Evolutionary conservation across 2,888 invertebrate genomes (phyloP), one percentile per base, ranked within the genome.

Genomic region (Dioctria linearis): DNA sequence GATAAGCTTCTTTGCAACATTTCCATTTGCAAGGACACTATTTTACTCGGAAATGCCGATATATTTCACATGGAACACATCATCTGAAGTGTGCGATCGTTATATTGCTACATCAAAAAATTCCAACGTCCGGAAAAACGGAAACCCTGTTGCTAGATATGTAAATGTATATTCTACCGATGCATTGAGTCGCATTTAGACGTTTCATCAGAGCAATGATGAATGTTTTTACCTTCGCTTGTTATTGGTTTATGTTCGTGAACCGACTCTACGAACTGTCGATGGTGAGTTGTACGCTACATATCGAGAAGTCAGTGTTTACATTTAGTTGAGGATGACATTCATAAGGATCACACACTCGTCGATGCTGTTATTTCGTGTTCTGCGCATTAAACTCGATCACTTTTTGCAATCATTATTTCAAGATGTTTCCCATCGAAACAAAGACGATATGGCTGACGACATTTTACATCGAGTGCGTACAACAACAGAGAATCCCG

Each of bases 401-500:
- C 80, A 82, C 78, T 84, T 57, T 84, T 85, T 83, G 40, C 84
- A 3, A 84, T 85, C 65, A 84, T 85, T n/a, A 66, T 85, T 13
- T 82, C 66, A 84, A 84, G 65, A 39, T 78, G 78, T 57, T 83
- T 81, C 57, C 43, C 57, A 43, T 85, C 85, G 78, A 84, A 79
- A 78, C 43, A 82, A 82, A 73, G 46, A 85, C 82, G 25, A 25
- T 25, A 25, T 25, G 25, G 25, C 25, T 25, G 25, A 25, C 2
- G 25, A 25, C 25, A 25, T 25, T 25, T 25, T 25, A 25, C 25
- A 25, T 25, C 25, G 25, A 25, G 25, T 25, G 25, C 25, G 25
- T 25, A 25, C 25, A 25, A 25, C 25, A 25, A 2, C 25, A 25
- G 25, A 0, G 25, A 25, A 25, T 25, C 25, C 25, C 25, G 25